phyloP scores from a whole-genome alignment of 1,140 invertebrate species.

The Scaptomyza hsui region DNA sequence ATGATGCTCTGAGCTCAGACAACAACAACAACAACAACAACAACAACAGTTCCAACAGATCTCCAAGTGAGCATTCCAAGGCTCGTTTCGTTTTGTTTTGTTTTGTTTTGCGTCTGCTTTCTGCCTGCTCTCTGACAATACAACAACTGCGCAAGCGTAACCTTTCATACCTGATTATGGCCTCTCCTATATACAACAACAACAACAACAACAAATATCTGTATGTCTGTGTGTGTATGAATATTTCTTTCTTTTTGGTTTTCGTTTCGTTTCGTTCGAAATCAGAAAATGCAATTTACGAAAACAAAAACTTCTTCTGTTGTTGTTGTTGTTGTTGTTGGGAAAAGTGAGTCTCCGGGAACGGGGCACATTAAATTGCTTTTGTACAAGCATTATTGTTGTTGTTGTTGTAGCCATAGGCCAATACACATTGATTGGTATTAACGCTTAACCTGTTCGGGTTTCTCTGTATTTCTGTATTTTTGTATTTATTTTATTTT shows the following conservation, averaged over 20 bases:
- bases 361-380: conserved; percentile 56
- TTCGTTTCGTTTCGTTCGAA: conserved; percentile 59
- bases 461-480: conserved; percentile 5
- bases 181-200: conserved; percentile 14
- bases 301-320: conserved; percentile 63
- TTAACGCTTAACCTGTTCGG: conserved; percentile 77
- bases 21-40: neutral
- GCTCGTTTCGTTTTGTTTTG: neutral
- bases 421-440: conserved; percentile 69
- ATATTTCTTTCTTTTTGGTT: conserved; percentile 38
- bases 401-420: conserved; percentile 19
- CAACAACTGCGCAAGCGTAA: conserved; percentile 71
- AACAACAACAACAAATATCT: neutral
- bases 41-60: conserved; percentile 16
- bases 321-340: conserved; percentile 20
- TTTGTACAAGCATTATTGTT: conserved; percentile 35
- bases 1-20: conserved; percentile 34
- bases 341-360: conserved; percentile 37
- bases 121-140: conserved; percentile 43
- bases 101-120: conserved; percentile 19
- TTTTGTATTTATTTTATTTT: neutral
- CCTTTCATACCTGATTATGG: conserved; percentile 81
- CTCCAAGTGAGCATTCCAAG: conserved; percentile 76
- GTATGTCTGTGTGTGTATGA: conserved; percentile 10
- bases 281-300: conserved; percentile 83